phyloP scores from a whole-genome alignment of 2,888 invertebrate genomes.

The Strigamia transsilvanica region DNA sequence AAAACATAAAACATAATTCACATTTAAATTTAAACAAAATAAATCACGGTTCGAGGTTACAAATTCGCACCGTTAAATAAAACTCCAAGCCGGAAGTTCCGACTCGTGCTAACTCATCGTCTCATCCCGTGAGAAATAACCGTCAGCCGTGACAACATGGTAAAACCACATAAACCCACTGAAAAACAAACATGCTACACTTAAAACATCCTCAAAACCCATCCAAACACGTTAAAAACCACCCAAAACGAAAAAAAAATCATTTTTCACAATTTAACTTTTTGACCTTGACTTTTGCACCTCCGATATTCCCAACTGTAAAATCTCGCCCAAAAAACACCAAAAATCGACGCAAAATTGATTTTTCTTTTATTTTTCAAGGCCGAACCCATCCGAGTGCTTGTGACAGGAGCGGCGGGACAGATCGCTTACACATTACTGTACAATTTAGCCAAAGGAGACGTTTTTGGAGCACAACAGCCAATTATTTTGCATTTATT shows the following conservation, averaged over 20 bases:
- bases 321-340: background rate
- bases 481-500: slow-evolving; percentile 86
- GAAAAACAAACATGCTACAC: background rate
- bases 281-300: slow-evolving; percentile 30
- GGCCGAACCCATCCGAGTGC: slow-evolving; percentile 79
- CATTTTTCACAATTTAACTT: background rate
- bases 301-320: background rate
- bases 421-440: slow-evolving; percentile 98
- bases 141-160: background rate
- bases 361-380: slow-evolving; percentile 11
- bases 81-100: background rate
- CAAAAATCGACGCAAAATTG: too few species aligned
- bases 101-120: background rate
- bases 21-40: too few species aligned
- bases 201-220: background rate
- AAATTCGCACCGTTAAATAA: background rate
- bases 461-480: slow-evolving; percentile 91
- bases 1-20: too few species aligned
- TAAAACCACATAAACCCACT: background rate
- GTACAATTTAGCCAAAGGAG: slow-evolving; percentile 93
- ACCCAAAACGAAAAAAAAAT: background rate
- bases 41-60: background rate
- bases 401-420: slow-evolving; percentile 98
- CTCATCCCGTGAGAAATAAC: background rate
- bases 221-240: background rate